phyloP scores from a whole-genome alignment of 2,888 invertebrate species.

The Pseudolycoriella hygida region DNA sequence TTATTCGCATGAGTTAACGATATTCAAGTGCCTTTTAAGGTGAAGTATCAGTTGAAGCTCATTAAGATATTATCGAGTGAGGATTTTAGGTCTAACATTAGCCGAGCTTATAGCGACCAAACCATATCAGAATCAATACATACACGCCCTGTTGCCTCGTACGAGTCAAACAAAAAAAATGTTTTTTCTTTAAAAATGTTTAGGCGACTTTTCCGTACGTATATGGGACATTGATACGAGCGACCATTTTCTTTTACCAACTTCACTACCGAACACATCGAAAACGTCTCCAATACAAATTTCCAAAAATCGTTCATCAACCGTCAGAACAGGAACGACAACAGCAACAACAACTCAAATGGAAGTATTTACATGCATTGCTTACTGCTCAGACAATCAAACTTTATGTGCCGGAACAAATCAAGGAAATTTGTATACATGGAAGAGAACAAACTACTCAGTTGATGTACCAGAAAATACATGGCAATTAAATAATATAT shows the following conservation, averaged over 20 bases:
- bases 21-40: no score
- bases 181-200: no score
- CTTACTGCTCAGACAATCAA: conserved; percentile 50
- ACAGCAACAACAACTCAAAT: conserved; percentile 14
- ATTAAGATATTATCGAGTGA: no score
- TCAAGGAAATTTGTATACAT: conserved; percentile 74
- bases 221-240: conserved; percentile 91
- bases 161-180: no score
- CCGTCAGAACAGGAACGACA: conserved; percentile 2
- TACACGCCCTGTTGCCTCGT: no score
- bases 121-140: no score
- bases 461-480: conserved; percentile 48
- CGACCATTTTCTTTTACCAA: conserved; percentile 72
- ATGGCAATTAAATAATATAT: conserved; percentile 63
- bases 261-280: conserved; percentile 1
- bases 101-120: no score
- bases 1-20: no score
- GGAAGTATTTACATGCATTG: conserved; percentile 53
- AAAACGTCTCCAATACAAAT: conserved; percentile 7
- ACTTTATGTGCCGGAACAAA: conserved; percentile 82
- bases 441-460: conserved; percentile 38
- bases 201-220: conserved; percentile 62
- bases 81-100: no score
- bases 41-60: no score
- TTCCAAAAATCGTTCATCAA: not conserved